Conservation (phyloP, 2,888 invertebrate genomes). For the Cantharis flavilabris region DNA sequence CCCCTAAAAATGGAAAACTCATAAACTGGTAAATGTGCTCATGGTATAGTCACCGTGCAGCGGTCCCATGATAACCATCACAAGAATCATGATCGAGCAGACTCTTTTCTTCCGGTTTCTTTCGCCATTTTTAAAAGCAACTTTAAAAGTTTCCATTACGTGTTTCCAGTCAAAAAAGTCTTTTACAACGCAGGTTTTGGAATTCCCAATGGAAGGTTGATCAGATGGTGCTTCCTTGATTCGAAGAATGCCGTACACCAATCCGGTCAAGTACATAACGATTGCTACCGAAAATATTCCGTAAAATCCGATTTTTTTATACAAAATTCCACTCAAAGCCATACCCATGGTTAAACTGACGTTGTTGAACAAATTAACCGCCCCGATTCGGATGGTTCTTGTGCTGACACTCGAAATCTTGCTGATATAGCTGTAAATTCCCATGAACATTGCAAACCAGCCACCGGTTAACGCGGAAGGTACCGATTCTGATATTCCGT, state of each 20-base stretch:
- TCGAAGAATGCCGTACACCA: conserved; percentile 56
- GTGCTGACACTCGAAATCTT: conserved; percentile 61
- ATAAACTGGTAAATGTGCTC: not conserved
- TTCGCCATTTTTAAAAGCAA: conserved; percentile 59
- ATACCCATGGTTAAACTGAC: conserved; percentile 61
- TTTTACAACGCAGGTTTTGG: conserved; percentile 27
- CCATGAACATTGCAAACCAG: conserved; percentile 62
- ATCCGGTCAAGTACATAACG: conserved; percentile 55
- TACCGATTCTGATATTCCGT: conserved; percentile 59
- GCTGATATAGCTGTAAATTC: conserved; percentile 65
- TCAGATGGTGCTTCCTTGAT: conserved; percentile 50
- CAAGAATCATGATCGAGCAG: conserved; percentile 56
- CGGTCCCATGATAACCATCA: conserved; percentile 60
- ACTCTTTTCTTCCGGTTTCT: conserved; percentile 56
- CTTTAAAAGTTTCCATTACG: conserved; percentile 58
- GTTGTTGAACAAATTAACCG: conserved; percentile 60
- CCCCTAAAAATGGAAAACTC: conserved; percentile 55
- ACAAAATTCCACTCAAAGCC: conserved; percentile 59
- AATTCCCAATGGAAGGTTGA: conserved; percentile 4
- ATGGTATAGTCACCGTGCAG: conserved; percentile 56
- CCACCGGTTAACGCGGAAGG: conserved; percentile 61
- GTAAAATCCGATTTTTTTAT: conserved; percentile 57
- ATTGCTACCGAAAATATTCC: conserved; percentile 59
- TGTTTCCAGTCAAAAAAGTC: conserved; percentile 56
- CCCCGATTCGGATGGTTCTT: conserved; percentile 64